Conservation (phyloP, 2,113 vertebrate species). For the Lasiurus borealis region DNA sequence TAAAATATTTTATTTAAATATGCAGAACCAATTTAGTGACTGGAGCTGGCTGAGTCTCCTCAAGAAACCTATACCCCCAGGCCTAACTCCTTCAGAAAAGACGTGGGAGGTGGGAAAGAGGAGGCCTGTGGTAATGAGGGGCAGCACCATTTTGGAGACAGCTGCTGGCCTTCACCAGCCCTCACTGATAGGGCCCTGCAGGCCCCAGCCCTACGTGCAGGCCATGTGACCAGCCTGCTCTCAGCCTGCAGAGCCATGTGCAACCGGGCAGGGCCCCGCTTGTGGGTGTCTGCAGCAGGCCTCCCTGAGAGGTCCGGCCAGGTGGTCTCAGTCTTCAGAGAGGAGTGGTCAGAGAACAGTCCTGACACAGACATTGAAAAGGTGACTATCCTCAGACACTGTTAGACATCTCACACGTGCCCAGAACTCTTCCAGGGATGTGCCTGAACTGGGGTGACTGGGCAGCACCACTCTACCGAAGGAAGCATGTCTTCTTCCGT, state of each 20-base stretch:
- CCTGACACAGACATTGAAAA: not conserved
- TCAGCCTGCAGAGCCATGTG: rapidly evolving
- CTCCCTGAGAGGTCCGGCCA: not conserved
- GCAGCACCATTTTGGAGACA: not conserved
- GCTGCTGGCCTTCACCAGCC: not conserved
- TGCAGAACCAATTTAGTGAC: not conserved
- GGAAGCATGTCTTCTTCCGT: not conserved
- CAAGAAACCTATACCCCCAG: not conserved
- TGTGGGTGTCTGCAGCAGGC: not conserved
- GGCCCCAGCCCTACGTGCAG: not conserved
- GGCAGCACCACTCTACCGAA: too few species aligned
- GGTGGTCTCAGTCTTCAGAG: not conserved
- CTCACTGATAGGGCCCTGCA: not conserved
- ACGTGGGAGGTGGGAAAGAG: not conserved
- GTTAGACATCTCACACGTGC: not conserved
- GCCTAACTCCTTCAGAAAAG: not conserved
- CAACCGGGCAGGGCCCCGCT: rapidly evolving
- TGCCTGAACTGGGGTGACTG: not conserved
- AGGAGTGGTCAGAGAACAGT: not conserved
- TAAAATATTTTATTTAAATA: slow-evolving; percentile 39
- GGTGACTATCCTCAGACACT: slow-evolving; percentile 14
- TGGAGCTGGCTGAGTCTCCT: not conserved
- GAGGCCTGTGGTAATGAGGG: not conserved
- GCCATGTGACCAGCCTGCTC: rapidly evolving
- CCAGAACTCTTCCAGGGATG: not conserved